These are phyloP conservation scores for Podiceps cristatus DNA, from an alignment of 2,113 vertebrate species.

Conservation along the genomic window DNA sequence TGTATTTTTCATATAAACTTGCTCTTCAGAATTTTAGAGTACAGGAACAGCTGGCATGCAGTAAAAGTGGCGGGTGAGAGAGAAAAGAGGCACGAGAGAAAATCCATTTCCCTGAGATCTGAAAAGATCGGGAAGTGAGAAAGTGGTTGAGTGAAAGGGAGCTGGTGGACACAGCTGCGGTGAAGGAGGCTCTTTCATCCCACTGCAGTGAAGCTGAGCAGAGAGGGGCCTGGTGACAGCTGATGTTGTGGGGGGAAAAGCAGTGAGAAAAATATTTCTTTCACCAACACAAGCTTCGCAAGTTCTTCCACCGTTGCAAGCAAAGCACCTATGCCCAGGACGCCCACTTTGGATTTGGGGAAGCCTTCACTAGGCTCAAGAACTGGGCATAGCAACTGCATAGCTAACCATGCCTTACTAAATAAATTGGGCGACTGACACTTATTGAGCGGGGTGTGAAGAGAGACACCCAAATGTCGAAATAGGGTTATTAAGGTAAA, in stretches of 20 bases:
- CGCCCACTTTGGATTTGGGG: background rate
- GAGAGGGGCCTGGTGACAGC: background rate
- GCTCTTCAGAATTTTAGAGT: background rate
- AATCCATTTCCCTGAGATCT: background rate
- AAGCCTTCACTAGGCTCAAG: background rate
- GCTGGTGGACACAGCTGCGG: background rate
- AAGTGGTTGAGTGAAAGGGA: background rate
- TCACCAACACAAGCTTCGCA: background rate
- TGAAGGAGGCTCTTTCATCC: background rate
- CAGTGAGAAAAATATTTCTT: background rate
- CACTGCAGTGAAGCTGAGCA: background rate
- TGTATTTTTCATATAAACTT: background rate
- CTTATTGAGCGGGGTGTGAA: background rate
- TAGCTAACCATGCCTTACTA: background rate
- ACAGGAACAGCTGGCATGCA: background rate
- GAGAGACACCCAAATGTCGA: background rate
- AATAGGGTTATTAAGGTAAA: background rate
- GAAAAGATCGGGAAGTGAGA: background rate
- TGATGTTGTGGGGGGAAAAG: background rate
- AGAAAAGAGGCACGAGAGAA: background rate
- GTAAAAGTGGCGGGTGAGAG: background rate
- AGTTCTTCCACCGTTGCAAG: background rate
- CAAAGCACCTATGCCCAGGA: background rate
- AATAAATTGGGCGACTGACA: background rate
- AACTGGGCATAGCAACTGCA: background rate